Conservation (phyloP, 2,113 vertebrate species). For the Callionymus lyra region DNA sequence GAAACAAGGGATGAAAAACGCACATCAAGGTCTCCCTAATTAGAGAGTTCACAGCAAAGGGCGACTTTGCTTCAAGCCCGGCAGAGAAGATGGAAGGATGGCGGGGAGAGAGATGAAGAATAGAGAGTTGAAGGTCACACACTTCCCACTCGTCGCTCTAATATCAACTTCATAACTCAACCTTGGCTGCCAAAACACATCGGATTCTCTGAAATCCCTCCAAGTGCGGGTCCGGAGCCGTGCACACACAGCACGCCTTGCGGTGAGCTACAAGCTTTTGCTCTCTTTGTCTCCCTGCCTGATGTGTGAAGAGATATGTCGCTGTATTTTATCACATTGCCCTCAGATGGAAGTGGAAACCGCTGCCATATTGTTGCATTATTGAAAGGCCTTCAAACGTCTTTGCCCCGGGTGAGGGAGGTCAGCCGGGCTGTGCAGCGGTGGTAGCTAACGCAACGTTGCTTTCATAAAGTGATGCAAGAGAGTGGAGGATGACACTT, state of each 20-base stretch:
- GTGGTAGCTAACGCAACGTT: slow-evolving; percentile 5
- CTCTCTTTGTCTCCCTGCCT: slow-evolving; percentile 21
- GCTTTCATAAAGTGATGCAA: slow-evolving; percentile 11
- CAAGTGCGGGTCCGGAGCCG: slow-evolving; percentile 11
- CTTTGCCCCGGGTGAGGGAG: slow-evolving; percentile 9
- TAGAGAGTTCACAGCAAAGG: slow-evolving; percentile 60
- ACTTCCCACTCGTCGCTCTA: slow-evolving; percentile 30
- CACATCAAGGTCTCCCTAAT: slow-evolving; percentile 63
- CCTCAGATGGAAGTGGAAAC: slow-evolving; percentile 23
- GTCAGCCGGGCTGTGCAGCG: slow-evolving; percentile 5
- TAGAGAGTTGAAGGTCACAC: slow-evolving; percentile 47
- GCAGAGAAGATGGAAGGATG: slow-evolving; percentile 19
- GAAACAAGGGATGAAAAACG: slow-evolving; percentile 51
- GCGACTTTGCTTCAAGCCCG: slow-evolving; percentile 34
- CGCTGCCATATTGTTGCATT: slow-evolving; percentile 17
- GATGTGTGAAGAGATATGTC: slow-evolving; percentile 26
- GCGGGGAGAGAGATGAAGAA: slow-evolving; percentile 14
- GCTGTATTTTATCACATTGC: slow-evolving; percentile 29
- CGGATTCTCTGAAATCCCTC: slow-evolving; percentile 19
- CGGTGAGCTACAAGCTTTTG: slow-evolving; percentile 24
- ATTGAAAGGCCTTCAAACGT: slow-evolving; percentile 20
- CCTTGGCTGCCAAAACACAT: slow-evolving; percentile 26
- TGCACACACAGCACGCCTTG: slow-evolving; percentile 13
- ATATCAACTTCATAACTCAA: slow-evolving; percentile 42
- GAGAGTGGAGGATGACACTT: slow-evolving; percentile 13